Base-by-base conservation (phyloP, 1,140 invertebrate genomes). In the Physella acuta region DNA sequence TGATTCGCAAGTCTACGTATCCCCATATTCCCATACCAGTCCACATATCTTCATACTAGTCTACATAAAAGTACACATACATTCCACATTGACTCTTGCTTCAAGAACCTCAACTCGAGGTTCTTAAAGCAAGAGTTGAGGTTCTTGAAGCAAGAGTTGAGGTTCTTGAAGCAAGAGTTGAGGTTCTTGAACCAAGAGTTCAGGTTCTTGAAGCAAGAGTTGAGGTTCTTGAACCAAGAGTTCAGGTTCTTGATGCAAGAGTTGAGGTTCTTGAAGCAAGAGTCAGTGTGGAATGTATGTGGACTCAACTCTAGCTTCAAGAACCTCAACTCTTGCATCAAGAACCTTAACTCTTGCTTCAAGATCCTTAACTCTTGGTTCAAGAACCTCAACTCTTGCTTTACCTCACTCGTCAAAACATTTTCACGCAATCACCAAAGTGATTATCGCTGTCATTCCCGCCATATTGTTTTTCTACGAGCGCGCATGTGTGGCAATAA, bases 361-460 rank as follows among this genome's bases (percentile, higher is more conserved):
- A 44, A 44, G 39, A 8, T 44, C 39, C 39, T 44, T 8, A 20
- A 8, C 8, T 8, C 8, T 44, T 20, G 8, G 39, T 20, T 44
- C 8, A 11, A 20, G 39, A 20, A 20, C 8, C 39, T 44, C 39
- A 20, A 44, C 39, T 44, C 28, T n/a, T 14, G 28, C 2, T 36
- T 61, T 36, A 26, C 28, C 37, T 61, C 59, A 61, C 24, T 61
- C 59, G 39, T 36, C 59, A 39, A 31, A 39, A 28, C 59, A 61
- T 36, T 44, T 61, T 61, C 59, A n/a, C n/a, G n/a, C 59, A 61
- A 34, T 61, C 59, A 61, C 33, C 59, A 39, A 33, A 28, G 24
- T 37, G 59, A 61, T 61, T 61, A 61, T 61, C 59, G 59, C 59
- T 61, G 59, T 28, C 59, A 61, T 61, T 61, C 39, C 59, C 59